Base-by-base conservation (phyloP, 1,140 invertebrate species). In the Drosophila repletoides region DNA sequence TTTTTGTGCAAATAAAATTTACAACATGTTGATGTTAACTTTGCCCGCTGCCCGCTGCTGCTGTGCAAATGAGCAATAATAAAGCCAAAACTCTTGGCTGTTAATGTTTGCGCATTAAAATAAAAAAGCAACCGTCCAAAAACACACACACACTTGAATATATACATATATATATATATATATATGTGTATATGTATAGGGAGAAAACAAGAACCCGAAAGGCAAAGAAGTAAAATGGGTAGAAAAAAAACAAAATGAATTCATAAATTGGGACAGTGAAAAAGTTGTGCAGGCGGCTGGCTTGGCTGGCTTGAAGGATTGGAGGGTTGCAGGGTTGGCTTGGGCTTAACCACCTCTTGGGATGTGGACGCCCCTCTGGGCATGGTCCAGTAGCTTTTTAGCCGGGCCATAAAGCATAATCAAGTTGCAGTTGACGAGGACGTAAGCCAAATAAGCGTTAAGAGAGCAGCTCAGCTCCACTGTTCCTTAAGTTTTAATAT, bases 31-130 rank as follows among this genome's bases (percentile, higher is more conserved):
- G 34, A 28, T 36, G 22, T 59, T 49, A 49, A 59, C 55, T 51
- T 24, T 9, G 1, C 1, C 9, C 2, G 0, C 5, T 28, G 1
- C n/a, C 28, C 65, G 53, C 58, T 66, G 45, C 55, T 34, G 59
- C 70, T 74, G 70, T 76, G 70, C 56, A 83, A 83, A 83, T 84
- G 74, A 83, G 74, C 65, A 74, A 71, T 79, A 79, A 84, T 77
- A 77, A 84, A 84, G 72, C 74, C 70, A 76, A 79, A 84, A 70
- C 79, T 84, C 55, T 77, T 59, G 70, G 79, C 79, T 84, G 74
- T 84, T 83, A 83, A 84, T 83, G 79, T 55, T 66, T 34, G 70
- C 46, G 70, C 74, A 83, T 83, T 83, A 70, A 83, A 83, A 83
- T 71, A 63, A 65, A 76, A 67, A 61, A 28, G 36, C 24, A 28